Evolutionary conservation across 2,888 invertebrate species (phyloP), one percentile per base, ranked within the genome.

Genomic region (Phyto melanocephala): DNA sequence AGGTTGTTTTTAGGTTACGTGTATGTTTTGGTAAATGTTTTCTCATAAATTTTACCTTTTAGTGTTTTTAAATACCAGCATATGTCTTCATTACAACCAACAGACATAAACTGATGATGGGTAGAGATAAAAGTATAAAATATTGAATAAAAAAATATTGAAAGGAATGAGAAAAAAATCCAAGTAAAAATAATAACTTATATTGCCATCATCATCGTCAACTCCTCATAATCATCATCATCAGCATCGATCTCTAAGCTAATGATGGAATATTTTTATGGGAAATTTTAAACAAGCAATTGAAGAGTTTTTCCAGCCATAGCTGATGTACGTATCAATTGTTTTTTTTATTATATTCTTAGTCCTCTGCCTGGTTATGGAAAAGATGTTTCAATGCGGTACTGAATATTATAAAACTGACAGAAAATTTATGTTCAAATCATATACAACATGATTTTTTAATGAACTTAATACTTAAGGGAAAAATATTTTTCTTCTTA

Each of bases 391-490:
- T 42, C 50, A 68, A 76, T 76, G 76, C 76, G 76, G 60, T 68
- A 75, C 50, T 52, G 45, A 56, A 52, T 6, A 10, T 56, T 45
- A 15, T 10, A 52, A 20, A 56, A 45, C 7, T 17, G 4, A 1
- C 13, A 24, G 35, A 10, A 54, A 77, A 70, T 24, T 54, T 62
- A 63, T 70, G 52, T 62, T 70, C 45, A 62, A 70, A 70, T 70
- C 70, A 63, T 62, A 62, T 4, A 63, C 40, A 77, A 70, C 77
- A 70, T 77, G 70, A 77, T 70, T 62, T 54, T 70, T 70, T 77
- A 77, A 70, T 77, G 77, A 70, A 77, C 62, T 77, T 35, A 24
- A n/a, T 67, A 20, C 35, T 56, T 56, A 58, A 8, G 13, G 24
- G 17, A 24, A 22, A 58, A 6, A 37, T 62, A 77, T 70, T 62